Conservation (phyloP, 2,888 invertebrate species). For the Phragmatobia fuliginosa region DNA sequence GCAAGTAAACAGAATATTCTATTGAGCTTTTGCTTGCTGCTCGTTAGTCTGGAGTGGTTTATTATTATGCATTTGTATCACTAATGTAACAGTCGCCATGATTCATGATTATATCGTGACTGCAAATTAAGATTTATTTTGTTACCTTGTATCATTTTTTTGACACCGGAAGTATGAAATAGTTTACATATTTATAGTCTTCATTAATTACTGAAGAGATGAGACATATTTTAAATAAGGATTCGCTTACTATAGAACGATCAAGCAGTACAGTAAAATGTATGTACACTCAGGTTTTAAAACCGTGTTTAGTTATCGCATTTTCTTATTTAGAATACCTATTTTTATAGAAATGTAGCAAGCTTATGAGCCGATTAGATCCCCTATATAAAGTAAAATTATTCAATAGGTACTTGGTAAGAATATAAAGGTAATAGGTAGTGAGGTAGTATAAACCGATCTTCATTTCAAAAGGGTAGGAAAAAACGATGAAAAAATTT, state of each 20-base stretch:
- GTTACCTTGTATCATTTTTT: background rate
- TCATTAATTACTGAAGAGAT: background rate
- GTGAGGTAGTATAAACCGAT: too few relatives aligned
- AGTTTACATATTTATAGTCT: background rate
- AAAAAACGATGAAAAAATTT: too few relatives aligned
- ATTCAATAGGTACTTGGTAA: too few relatives aligned
- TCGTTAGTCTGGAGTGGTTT: slow-evolving; percentile 43
- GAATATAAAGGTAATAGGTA: too few relatives aligned
- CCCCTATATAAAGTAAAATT: too few relatives aligned
- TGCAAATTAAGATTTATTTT: slow-evolving; percentile 14
- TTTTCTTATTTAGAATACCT: background rate
- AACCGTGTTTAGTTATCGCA: background rate
- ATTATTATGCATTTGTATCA: slow-evolving; percentile 39
- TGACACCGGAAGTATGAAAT: background rate
- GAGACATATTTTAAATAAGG: background rate
- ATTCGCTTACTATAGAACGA: background rate
- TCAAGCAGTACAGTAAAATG: background rate
- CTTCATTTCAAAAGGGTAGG: too few relatives aligned
- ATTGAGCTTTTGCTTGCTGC: slow-evolving; percentile 42
- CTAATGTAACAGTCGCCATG: slow-evolving; percentile 36
- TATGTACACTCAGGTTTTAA: background rate
- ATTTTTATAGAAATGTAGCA: too few relatives aligned
- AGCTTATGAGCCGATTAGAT: too few relatives aligned
- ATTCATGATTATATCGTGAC: slow-evolving; percentile 28
- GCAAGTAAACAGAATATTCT: slow-evolving; percentile 23